Conservation (phyloP, 2,888 invertebrate genomes). For the Uloborus plumipes region DNA sequence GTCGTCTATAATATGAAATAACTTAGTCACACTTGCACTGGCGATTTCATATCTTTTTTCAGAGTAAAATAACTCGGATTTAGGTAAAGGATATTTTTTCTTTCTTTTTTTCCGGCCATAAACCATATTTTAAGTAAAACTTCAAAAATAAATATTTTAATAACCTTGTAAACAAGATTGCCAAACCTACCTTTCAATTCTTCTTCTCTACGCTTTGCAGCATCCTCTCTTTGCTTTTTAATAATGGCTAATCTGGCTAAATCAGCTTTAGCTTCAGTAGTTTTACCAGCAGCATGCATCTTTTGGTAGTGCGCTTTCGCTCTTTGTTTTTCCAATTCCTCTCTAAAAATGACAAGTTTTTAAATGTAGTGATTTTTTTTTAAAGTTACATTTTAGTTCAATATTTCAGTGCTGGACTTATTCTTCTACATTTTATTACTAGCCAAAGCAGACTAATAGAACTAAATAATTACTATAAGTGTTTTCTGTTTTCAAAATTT, state of each 20-base stretch:
- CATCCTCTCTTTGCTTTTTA: constrained; percentile 93
- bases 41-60: no score
- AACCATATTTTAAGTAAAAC: no score
- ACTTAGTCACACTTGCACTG: no score
- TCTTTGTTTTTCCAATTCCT: constrained; percentile 91
- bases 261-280: constrained; percentile 92
- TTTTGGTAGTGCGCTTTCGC: constrained; percentile 92
- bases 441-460: no score
- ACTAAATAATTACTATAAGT: no score
- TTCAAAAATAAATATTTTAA: background rate
- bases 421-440: no score
- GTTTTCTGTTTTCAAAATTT: no score
- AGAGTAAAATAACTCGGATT: background rate
- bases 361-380: background rate
- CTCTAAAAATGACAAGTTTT: constrained; percentile 74
- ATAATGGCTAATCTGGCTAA: constrained; percentile 93
- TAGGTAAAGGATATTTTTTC: background rate
- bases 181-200: constrained; percentile 78
- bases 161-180: background rate
- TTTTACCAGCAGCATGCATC: constrained; percentile 94
- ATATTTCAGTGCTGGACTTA: no score
- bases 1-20: no score
- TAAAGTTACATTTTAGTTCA: no score
- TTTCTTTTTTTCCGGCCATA: background rate
- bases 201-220: constrained; percentile 89